phyloP scores from a whole-genome alignment of 2,797 vertebrate species.

The Cossypha heuglini region DNA sequence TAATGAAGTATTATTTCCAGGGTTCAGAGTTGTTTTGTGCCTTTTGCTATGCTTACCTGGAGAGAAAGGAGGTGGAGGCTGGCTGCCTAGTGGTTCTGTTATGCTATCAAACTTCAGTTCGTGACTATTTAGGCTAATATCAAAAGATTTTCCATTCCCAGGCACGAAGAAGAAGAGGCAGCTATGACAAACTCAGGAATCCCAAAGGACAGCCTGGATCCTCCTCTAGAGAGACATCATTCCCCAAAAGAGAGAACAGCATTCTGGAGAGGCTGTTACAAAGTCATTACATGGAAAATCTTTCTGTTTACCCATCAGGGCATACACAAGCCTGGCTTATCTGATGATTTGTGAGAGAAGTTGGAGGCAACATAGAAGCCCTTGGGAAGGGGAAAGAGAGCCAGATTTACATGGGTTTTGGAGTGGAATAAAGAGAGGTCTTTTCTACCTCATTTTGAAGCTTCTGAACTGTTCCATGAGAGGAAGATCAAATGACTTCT shows the following conservation, averaged over 20 bases:
- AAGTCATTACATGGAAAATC: neutral
- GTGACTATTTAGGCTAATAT: neutral
- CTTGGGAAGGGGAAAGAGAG: neutral
- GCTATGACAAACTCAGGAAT: neutral
- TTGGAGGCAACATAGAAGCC: neutral
- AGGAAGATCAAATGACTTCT: neutral
- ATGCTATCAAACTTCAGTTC: neutral
- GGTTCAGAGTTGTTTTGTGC: neutral
- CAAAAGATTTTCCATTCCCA: neutral
- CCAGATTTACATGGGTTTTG: neutral
- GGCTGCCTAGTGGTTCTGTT: neutral
- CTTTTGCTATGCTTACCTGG: neutral
- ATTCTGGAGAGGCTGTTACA: neutral
- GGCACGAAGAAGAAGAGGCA: neutral
- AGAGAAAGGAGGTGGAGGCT: neutral
- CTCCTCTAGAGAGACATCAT: neutral
- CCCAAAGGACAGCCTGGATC: neutral
- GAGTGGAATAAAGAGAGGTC: neutral
- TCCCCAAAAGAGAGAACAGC: neutral
- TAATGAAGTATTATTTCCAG: neutral
- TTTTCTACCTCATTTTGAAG: neutral
- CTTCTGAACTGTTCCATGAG: neutral
- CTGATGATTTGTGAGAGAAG: neutral
- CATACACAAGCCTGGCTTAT: neutral
- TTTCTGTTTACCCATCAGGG: neutral